phyloP scores from a whole-genome alignment of 92 coral and sea anemone genomes.

The Zoanthus sansibaricus region DNA sequence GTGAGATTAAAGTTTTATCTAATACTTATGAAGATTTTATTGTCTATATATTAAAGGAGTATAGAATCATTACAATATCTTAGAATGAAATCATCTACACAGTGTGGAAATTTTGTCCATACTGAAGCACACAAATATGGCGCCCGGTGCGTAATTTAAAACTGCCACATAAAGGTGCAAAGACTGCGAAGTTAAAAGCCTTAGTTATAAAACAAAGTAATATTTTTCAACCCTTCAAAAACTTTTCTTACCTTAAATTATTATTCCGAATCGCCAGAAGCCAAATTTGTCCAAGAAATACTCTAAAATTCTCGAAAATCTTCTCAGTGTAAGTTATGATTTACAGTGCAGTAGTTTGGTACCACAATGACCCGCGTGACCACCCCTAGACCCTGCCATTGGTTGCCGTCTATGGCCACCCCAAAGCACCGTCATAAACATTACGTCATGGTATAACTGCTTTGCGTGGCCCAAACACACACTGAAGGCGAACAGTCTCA shows the following conservation, averaged over 20 bases:
- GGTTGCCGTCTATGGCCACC: slow-evolving; percentile 45
- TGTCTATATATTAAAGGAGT: background rate
- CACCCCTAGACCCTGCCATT: slow-evolving; percentile 49
- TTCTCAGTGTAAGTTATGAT: slow-evolving; percentile 36
- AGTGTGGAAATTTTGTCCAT: slow-evolving; percentile 35
- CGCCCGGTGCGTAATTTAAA: slow-evolving; percentile 52
- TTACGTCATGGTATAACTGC: slow-evolving; percentile 29
- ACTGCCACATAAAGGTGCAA: slow-evolving; percentile 29
- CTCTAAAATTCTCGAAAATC: slow-evolving; percentile 34
- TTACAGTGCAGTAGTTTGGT: slow-evolving; percentile 35
- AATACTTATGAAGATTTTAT: background rate
- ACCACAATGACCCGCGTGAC: slow-evolving; percentile 55
- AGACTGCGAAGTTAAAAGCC: background rate
- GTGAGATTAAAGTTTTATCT: slow-evolving; percentile 10
- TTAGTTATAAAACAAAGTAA: background rate
- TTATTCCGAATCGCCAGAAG: background rate
- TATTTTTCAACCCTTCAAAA: background rate
- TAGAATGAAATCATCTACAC: slow-evolving; percentile 3
- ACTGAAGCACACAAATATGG: slow-evolving; percentile 41
- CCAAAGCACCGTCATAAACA: slow-evolving; percentile 47
- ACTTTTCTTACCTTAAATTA: slow-evolving; percentile 19
- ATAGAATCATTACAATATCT: background rate
- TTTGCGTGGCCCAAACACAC: no score
- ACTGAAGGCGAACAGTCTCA: no score
- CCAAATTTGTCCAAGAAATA: slow-evolving; percentile 23